phyloP scores from a whole-genome alignment of 1,140 invertebrate species.

The Aporrectodea caliginosa region DNA sequence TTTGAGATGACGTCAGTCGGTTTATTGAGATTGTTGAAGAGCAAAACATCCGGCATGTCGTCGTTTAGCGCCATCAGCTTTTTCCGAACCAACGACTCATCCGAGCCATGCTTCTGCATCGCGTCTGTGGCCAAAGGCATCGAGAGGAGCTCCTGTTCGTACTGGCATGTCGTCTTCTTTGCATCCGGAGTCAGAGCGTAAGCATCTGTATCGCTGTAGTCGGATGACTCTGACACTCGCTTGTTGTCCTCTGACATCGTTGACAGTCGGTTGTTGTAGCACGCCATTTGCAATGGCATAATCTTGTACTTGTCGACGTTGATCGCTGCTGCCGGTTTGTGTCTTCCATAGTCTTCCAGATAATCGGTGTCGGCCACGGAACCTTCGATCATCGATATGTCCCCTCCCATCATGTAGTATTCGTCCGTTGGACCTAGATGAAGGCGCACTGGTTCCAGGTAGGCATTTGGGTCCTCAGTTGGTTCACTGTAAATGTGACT shows the following conservation, averaged over 20 bases:
- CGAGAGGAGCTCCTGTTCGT: background rate
- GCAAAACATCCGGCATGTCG: background rate
- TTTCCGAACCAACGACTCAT: background rate
- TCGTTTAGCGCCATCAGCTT: background rate
- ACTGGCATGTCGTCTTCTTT: background rate
- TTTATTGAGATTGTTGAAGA: background rate
- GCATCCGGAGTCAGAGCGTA: background rate
- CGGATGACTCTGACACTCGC: background rate
- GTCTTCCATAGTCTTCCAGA: background rate
- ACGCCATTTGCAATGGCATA: background rate
- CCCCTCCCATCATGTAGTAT: background rate
- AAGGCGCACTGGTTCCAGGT: slow-evolving; percentile 11
- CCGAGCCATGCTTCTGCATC: background rate
- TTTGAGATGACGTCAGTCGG: background rate
- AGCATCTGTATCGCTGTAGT: background rate
- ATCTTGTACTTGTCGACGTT: background rate
- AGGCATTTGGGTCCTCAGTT: slow-evolving; percentile 5
- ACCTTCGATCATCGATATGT: slow-evolving; percentile 12
- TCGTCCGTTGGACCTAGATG: slow-evolving; percentile 10
- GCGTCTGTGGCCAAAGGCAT: background rate
- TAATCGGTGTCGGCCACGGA: slow-evolving; percentile 21
- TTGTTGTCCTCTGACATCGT: background rate
- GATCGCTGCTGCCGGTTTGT: background rate
- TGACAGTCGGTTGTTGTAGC: background rate
- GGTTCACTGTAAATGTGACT: slow-evolving; percentile 23